These are phyloP conservation scores for Anneissia japonica DNA, from an alignment of 35 echinoderm and acorn worm genomes.

Conservation along the genomic window DNA sequence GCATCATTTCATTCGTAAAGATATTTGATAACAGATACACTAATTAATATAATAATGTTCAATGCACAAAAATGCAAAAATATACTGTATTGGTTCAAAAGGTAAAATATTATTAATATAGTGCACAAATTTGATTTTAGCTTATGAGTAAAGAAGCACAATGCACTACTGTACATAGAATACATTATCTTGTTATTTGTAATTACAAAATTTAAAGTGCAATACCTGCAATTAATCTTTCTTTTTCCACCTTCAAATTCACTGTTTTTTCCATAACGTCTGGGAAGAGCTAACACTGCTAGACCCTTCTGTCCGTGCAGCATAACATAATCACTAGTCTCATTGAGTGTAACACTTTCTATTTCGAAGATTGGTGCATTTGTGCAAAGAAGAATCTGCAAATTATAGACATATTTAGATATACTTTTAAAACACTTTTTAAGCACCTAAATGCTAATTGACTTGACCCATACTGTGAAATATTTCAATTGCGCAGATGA, in stretches of 20 bases:
- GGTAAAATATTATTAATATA: not conserved
- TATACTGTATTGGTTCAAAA: not conserved
- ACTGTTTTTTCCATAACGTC: conserved; percentile 72
- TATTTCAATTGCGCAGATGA: too few relatives aligned
- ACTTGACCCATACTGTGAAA: too few relatives aligned
- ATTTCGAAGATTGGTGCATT: conserved; percentile 82
- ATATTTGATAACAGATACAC: too few relatives aligned
- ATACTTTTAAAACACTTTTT: too few relatives aligned
- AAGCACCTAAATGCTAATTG: too few relatives aligned
- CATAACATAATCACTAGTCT: conserved; percentile 54
- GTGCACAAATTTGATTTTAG: not conserved
- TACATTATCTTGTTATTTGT: not conserved
- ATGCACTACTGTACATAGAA: not conserved
- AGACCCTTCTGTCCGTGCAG: conserved; percentile 65
- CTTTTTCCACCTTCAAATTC: conserved; percentile 77
- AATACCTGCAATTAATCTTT: conserved; percentile 84
- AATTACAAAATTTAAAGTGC: not conserved
- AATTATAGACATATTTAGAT: too few relatives aligned
- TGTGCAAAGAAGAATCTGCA: conserved; percentile 70
- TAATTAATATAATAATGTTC: too few relatives aligned
- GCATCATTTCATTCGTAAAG: not conserved
- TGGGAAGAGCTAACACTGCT: conserved; percentile 57
- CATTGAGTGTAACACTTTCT: conserved; percentile 61
- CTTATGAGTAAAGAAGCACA: not conserved
- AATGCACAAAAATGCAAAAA: too few relatives aligned